Percentiles rank a stretch among this genome's conserved stretches.
Conservation (phyloP, 2,113 vertebrate genomes). For the Polypterus senegalus region DNA sequence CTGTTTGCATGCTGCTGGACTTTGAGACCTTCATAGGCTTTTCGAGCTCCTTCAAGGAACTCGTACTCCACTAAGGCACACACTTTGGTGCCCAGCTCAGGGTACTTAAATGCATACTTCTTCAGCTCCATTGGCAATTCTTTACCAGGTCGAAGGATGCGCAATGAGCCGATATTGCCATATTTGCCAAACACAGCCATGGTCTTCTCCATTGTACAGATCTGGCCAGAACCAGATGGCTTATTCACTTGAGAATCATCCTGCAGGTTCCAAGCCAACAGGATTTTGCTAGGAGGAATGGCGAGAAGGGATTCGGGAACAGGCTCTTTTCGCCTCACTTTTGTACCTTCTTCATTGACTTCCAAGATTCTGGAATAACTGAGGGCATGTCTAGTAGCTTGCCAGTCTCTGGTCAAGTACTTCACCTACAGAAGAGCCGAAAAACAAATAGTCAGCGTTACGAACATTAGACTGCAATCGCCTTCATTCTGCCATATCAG, state of each 20-base stretch:
- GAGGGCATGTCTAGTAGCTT: slow-evolving; percentile 45
- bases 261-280: slow-evolving; percentile 55
- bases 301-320: slow-evolving; percentile 48
- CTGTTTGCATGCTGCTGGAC: slow-evolving; percentile 11
- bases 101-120: slow-evolving; percentile 34
- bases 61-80: slow-evolving; percentile 60
- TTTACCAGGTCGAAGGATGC: slow-evolving; percentile 52
- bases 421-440: slow-evolving; percentile 38
- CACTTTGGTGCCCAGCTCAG: slow-evolving; percentile 41
- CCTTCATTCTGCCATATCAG: too few species aligned
- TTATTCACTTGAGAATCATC: slow-evolving; percentile 3
- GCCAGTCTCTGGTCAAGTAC: slow-evolving; percentile 57
- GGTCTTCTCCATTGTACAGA: slow-evolving; percentile 34
- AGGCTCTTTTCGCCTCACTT: slow-evolving; percentile 44
- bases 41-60: slow-evolving; percentile 39
- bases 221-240: slow-evolving; percentile 2
- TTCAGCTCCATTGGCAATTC: slow-evolving; percentile 49
- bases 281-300: slow-evolving; percentile 48
- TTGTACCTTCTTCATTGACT: slow-evolving; percentile 59
- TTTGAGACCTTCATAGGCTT: slow-evolving; percentile 35
- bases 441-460: fast-evolving
- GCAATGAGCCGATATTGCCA: slow-evolving; percentile 38
- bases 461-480: too few species aligned
- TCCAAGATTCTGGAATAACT: slow-evolving; percentile 48
- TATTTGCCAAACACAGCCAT: slow-evolving; percentile 38